Evolutionary conservation across 2,797 vertebrate species (phyloP).

Genomic region (Bufotes viridis): DNA sequence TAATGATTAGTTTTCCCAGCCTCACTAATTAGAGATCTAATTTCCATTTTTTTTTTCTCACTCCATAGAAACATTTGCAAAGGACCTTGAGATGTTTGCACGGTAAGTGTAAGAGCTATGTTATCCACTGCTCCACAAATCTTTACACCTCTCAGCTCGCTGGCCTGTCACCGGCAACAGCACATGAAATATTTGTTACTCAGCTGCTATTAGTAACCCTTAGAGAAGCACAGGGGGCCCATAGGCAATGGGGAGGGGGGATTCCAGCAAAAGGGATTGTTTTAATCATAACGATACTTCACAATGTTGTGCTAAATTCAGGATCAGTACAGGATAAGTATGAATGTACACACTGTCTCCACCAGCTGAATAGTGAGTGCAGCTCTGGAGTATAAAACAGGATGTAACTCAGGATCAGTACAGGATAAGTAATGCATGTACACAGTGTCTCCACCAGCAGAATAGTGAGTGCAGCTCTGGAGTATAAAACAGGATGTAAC

Average conservation of each 20-base stretch:
- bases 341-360: no score
- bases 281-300: no score
- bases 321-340: no score
- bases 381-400: no score
- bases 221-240: not conserved
- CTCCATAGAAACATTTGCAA: constrained; percentile 89
- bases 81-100: constrained; percentile 92
- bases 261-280: no score
- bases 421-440: no score
- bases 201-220: not conserved
- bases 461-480: no score
- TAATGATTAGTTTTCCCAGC: constrained; percentile 28
- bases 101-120: constrained; percentile 76
- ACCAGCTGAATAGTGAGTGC: no score
- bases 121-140: not conserved
- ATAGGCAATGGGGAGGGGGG: not conserved
- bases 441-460: no score
- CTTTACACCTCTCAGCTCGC: not conserved
- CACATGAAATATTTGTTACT: not conserved
- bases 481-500: no score
- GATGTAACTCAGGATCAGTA: no score
- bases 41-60: constrained; percentile 58
- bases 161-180: not conserved
- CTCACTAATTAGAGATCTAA: not conserved
- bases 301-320: no score